phyloP scores from a whole-genome alignment of 2,113 vertebrate species.

The Corythornis madagascariensis region DNA sequence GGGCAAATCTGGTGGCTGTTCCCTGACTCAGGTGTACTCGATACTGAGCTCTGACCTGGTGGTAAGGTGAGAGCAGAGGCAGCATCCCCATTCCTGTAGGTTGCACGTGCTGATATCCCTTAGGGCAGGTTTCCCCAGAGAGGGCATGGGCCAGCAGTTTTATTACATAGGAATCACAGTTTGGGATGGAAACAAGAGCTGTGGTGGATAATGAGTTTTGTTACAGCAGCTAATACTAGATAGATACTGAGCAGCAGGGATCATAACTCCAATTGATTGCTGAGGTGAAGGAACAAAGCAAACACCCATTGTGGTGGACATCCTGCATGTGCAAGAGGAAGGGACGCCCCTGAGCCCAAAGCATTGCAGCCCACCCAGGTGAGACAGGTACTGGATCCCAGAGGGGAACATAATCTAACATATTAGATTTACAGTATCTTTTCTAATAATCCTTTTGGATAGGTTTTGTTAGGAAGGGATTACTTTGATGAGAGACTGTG shows the following conservation, averaged over 20 bases:
- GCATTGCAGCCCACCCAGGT: background rate
- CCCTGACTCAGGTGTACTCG: background rate
- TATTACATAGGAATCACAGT: background rate
- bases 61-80: background rate
- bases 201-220: background rate
- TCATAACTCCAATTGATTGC: background rate
- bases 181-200: background rate
- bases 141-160: background rate
- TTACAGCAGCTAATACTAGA: background rate
- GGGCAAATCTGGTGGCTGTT: background rate
- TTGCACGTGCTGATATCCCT: background rate
- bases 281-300: background rate
- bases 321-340: fast-evolving
- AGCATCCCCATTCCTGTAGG: background rate
- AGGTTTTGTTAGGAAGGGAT: background rate
- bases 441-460: background rate
- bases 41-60: background rate
- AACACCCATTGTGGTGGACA: background rate
- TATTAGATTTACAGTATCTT: background rate
- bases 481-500: background rate
- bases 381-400: background rate
- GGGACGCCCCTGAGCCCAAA: background rate
- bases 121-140: background rate
- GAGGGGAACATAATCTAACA: background rate
- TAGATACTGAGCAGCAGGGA: background rate